Evolutionary conservation across 2,888 invertebrate species (phyloP), one percentile per base, ranked within the genome.

Genomic region (Tinea trinotella): DNA sequence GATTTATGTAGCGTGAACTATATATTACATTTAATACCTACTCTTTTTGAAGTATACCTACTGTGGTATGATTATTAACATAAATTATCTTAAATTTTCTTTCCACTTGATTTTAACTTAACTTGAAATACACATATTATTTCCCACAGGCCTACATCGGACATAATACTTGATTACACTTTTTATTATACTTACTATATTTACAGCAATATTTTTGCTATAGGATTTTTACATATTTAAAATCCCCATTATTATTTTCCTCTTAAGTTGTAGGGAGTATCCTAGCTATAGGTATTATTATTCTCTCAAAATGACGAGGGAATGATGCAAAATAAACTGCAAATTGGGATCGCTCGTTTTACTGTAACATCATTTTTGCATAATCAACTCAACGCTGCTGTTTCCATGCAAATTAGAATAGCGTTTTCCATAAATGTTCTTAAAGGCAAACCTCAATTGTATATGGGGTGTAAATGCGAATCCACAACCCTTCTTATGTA

Each of bases 321-420:
- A 40, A 40, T 13, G 40, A 40, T 40, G 69, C 61, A 68, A 71
- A 73, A 63, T 63, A 64, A 65, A 68, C 65, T 68, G 71, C 70
- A 68, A 76, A 78, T 74, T 78, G 71, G 65, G 68, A 67, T 66
- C 65, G 63, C 65, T 70, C 62, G 60, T 63, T 68, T 60, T 61
- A 62, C 61, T 61, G 59, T 55, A 58, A 59, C 64, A 60, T 67
- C 64, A 68, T 66, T 71, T 81, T 74, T 74, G 80, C 80, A 83
- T 84, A 84, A 83, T 79, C 74, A 71, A 66, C 70, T 71, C 62
- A 58, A 62, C 61, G 58, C 60, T 36, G 65, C 71, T 70, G 65
- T 82, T 77, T 65, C 60, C 57, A 83, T 82, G 80, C 74, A 76
- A 83, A 83, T 82, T 46, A 24, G 24, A 50, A 50, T 24, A 13